Evolutionary conservation across 1,140 invertebrate genomes (phyloP).

Genomic region (Paraescarpia echinospica): DNA sequence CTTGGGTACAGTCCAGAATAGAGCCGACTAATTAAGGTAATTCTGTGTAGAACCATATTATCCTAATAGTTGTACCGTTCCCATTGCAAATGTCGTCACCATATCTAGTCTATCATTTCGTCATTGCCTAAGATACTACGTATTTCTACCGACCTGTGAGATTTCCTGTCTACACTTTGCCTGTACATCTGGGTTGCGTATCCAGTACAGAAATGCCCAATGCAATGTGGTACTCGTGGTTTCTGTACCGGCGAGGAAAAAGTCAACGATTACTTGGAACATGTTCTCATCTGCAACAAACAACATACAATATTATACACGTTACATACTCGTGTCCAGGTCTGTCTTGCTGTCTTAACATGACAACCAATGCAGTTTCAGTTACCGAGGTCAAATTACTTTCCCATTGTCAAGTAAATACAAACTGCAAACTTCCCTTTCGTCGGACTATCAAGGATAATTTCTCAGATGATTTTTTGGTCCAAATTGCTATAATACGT

Average conservation of each 20-base stretch:
- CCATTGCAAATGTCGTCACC: not conserved
- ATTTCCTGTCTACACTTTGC: conserved; percentile 82
- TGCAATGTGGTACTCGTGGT: conserved; percentile 82
- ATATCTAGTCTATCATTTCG: not conserved
- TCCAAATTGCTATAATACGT: not conserved
- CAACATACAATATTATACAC: not conserved
- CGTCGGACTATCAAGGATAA: not conserved
- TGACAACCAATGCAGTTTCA: not conserved
- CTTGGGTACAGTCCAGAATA: not conserved
- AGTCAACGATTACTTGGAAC: conserved; percentile 62
- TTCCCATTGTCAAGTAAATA: not conserved
- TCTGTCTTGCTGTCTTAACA: no score
- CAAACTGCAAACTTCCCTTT: not conserved
- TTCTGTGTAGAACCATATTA: not conserved
- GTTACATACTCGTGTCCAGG: no score
- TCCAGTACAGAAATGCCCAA: conserved; percentile 86
- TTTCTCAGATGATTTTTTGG: not conserved
- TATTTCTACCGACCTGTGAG: conserved; percentile 59
- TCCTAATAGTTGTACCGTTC: not conserved
- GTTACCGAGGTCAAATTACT: not conserved
- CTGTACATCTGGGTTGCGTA: conserved; percentile 73
- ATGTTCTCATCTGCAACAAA: conserved; percentile 41
- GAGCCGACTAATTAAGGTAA: not conserved
- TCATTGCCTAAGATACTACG: not conserved
- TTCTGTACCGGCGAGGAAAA: conserved; percentile 89